phyloP scores from a whole-genome alignment of 30 jellyfish, hydroid and myxozoan genomes.

The Hydra vulgaris region DNA sequence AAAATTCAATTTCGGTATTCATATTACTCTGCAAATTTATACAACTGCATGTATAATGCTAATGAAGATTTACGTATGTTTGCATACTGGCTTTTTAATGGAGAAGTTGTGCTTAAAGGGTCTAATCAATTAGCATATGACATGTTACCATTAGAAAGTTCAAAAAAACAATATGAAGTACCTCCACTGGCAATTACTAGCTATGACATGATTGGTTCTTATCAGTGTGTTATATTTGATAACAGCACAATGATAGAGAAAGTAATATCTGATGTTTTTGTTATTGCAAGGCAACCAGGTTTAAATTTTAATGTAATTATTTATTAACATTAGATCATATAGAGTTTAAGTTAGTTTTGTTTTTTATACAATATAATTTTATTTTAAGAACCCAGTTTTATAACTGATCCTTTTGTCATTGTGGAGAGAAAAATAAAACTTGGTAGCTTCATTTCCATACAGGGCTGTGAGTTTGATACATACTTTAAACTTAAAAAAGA shows the following conservation, averaged over 20 bases:
- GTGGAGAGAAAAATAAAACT: not conserved
- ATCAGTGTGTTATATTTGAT: not conserved
- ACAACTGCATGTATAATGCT: not conserved
- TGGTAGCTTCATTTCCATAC: not conserved
- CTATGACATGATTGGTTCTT: not conserved
- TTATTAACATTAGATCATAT: too few species aligned
- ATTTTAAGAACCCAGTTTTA: not conserved
- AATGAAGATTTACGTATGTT: not conserved
- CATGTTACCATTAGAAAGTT: too few species aligned
- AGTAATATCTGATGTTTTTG: not conserved
- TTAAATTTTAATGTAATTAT: not conserved
- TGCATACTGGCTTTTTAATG: not conserved
- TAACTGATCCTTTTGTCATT: not conserved
- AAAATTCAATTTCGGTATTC: not conserved
- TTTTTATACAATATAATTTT: too few species aligned
- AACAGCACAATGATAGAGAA: not conserved
- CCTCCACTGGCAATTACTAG: not conserved
- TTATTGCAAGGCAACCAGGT: not conserved
- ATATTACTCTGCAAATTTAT: not conserved
- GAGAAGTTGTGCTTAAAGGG: not conserved
- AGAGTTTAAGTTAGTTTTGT: too few species aligned
- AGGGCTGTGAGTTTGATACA: not conserved
- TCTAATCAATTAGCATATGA: not conserved
- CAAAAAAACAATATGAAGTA: not conserved
- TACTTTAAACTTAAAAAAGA: not conserved